Conservation (phyloP, 2,888 invertebrate species). For the Hypolimnas misippus region DNA sequence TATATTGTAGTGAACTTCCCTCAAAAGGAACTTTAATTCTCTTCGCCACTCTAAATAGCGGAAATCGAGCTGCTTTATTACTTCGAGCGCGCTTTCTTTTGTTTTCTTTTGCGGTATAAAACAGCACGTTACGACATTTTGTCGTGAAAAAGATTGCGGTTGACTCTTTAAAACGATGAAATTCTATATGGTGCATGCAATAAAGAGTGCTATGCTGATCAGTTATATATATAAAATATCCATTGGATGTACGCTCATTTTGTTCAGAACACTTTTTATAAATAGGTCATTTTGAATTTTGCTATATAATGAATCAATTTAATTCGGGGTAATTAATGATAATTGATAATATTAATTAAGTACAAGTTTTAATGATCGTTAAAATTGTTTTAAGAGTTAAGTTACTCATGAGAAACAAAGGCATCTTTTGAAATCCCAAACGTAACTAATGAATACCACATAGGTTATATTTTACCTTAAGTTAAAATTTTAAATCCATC, state of each 20-base stretch:
- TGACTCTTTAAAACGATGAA: conserved; percentile 42
- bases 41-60: conserved; percentile 65
- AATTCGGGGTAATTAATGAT: too few species aligned
- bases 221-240: conserved; percentile 1
- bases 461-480: too few species aligned
- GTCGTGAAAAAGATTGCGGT: conserved; percentile 60
- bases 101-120: conserved; percentile 71
- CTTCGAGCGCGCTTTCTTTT: conserved; percentile 67
- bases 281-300: too few species aligned
- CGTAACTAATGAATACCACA: too few species aligned
- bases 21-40: conserved; percentile 75
- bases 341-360: too few species aligned
- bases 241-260: not conserved
- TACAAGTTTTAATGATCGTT: too few species aligned
- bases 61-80: conserved; percentile 74
- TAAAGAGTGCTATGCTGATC: conserved; percentile 21
- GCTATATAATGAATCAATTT: too few species aligned
- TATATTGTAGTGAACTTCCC: conserved; percentile 67
- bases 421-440: too few species aligned
- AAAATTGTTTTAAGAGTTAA: too few species aligned
- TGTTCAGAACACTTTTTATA: not conserved
- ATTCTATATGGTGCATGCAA: conserved; percentile 34
- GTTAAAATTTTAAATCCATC: too few species aligned
- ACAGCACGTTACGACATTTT: conserved; percentile 66
- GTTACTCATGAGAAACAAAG: too few species aligned